phyloP scores from a whole-genome alignment of 2,113 vertebrate genomes.

The Hemicordylus capensis region DNA sequence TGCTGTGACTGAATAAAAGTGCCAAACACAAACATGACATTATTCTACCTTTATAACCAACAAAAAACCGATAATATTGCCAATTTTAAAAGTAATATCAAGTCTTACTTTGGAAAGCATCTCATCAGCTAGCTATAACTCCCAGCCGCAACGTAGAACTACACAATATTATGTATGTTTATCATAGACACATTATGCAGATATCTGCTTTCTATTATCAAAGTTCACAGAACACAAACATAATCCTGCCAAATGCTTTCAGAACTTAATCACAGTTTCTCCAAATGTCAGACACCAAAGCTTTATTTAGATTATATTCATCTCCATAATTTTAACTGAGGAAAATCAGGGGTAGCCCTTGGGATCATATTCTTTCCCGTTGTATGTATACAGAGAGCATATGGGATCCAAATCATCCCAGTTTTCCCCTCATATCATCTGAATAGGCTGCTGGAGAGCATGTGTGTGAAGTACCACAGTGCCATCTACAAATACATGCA shows the following conservation, averaged over 20 bases:
- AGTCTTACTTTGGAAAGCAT: background rate
- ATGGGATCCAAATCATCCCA: background rate
- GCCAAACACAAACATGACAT: constrained; percentile 37
- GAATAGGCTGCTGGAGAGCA: background rate
- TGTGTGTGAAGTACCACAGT: background rate
- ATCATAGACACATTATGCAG: background rate
- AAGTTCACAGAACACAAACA: background rate
- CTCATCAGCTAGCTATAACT: background rate
- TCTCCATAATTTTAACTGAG: background rate
- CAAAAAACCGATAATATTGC: background rate
- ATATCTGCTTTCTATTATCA: background rate
- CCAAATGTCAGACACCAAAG: background rate
- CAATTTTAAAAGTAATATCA: background rate
- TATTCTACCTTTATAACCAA: constrained; percentile 34
- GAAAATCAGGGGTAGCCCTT: background rate
- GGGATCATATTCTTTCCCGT: background rate
- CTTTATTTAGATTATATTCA: background rate
- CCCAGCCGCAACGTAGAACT: background rate
- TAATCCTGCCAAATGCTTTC: background rate
- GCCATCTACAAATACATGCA: too few species aligned
- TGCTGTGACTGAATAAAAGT: constrained; percentile 84
- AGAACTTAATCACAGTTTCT: background rate
- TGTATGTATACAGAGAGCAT: background rate
- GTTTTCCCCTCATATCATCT: background rate
- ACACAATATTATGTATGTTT: background rate